These are phyloP conservation scores for Camponotus vicinus DNA, from an alignment of 1,140 invertebrate genomes.

Conservation along the genomic window DNA sequence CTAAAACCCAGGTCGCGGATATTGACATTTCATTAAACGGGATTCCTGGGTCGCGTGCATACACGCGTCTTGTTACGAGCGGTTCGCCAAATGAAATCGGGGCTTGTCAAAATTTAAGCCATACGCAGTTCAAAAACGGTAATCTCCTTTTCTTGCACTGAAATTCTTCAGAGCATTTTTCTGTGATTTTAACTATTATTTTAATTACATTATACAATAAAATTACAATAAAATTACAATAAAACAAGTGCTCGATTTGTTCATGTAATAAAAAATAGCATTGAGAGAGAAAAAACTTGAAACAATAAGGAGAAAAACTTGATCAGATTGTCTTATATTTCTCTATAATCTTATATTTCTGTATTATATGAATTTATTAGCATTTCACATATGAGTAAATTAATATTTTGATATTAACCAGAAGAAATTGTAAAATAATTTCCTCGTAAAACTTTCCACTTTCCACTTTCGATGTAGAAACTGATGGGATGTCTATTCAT, in stretches of 20 bases:
- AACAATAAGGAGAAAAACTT: neutral
- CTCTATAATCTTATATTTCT: neutral
- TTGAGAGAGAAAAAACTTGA: no score
- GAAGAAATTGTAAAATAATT: neutral
- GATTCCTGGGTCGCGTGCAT: constrained; percentile 70
- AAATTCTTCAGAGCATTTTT: neutral
- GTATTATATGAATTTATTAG: neutral
- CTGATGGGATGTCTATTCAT: neutral
- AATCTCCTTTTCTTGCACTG: neutral
- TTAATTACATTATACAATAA: neutral
- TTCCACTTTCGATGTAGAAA: neutral
- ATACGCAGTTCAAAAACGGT: neutral
- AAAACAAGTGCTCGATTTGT: neutral
- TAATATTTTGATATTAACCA: neutral
- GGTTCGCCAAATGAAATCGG: constrained; percentile 63
- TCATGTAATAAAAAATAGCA: neutral
- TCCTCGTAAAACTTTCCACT: no score
- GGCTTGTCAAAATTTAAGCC: constrained; percentile 70
- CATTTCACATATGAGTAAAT: neutral
- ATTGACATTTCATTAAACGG: constrained; percentile 75
- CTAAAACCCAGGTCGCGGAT: constrained; percentile 70
- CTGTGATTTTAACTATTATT: neutral
- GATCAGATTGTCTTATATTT: neutral
- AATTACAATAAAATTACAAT: neutral
- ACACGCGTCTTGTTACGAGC: constrained; percentile 68